phyloP scores from a whole-genome alignment of 2,113 vertebrate genomes.

The Laticauda colubrina region DNA sequence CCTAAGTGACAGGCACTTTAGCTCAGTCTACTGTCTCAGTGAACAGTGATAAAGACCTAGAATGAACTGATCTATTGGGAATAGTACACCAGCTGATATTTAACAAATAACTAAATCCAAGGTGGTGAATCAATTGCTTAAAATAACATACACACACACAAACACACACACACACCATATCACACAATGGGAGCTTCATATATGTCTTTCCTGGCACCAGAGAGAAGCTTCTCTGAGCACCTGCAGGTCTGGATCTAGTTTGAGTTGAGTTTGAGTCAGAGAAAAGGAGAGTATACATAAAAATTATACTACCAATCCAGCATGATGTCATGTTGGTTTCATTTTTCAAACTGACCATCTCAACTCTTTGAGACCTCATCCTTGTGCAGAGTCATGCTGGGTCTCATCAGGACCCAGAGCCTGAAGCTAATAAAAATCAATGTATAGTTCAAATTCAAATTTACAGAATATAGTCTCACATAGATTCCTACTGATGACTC shows the following conservation, averaged over 20 bases:
- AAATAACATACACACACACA: neutral
- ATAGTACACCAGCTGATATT: no score
- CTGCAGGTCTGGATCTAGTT: neutral
- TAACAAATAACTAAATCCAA: no score
- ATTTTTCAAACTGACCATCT: neutral
- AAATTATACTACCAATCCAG: neutral
- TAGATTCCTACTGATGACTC: neutral
- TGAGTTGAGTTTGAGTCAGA: neutral
- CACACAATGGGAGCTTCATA: neutral
- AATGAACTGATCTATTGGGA: no score
- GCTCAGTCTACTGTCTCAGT: no score
- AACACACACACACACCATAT: neutral
- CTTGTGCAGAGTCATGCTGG: neutral
- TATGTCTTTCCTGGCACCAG: neutral
- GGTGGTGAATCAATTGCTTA: neutral
- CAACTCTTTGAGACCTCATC: neutral
- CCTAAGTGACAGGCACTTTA: no score
- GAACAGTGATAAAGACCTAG: no score
- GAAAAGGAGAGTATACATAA: neutral
- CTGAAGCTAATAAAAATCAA: neutral
- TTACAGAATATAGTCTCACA: neutral
- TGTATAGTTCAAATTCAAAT: neutral
- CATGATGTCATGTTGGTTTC: neutral
- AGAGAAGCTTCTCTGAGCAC: neutral
- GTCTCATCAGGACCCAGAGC: neutral